phyloP scores from a whole-genome alignment of 1,140 invertebrate species.

The Metopolophium dirhodum region DNA sequence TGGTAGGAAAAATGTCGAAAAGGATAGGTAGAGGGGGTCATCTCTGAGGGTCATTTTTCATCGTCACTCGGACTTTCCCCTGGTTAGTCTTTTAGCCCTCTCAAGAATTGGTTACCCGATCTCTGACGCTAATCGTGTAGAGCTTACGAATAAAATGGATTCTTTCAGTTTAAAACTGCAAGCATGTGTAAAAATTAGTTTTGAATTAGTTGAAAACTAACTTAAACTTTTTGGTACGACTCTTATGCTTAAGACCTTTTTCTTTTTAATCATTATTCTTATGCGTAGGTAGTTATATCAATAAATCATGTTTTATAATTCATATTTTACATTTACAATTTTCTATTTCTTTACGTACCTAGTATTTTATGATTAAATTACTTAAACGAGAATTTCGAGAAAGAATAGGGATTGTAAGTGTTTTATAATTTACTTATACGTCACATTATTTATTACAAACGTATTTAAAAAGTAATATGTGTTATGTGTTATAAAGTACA shows the following conservation, averaged over 20 bases:
- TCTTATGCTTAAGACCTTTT: background rate
- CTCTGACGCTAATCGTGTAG: constrained; percentile 1
- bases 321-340: background rate
- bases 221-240: background rate
- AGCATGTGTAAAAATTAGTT: background rate
- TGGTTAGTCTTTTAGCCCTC: constrained; percentile 41
- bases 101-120: constrained; percentile 21
- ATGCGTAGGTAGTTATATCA: background rate
- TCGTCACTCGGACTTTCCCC: constrained; percentile 19
- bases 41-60: constrained; percentile 50
- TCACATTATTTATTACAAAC: background rate
- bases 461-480: background rate
- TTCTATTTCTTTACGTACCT: background rate
- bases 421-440: background rate
- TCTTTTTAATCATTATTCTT: background rate
- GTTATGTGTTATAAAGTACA: background rate
- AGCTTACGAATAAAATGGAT: background rate
- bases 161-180: background rate
- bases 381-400: background rate
- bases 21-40: background rate
- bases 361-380: background rate
- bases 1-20: constrained; percentile 29
- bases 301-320: background rate
- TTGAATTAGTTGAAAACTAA: background rate
- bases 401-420: background rate